Evolutionary conservation across 2,888 invertebrate genomes (phyloP), one percentile per base, ranked within the genome.

Genomic region (Amblyteles armatorius): DNA sequence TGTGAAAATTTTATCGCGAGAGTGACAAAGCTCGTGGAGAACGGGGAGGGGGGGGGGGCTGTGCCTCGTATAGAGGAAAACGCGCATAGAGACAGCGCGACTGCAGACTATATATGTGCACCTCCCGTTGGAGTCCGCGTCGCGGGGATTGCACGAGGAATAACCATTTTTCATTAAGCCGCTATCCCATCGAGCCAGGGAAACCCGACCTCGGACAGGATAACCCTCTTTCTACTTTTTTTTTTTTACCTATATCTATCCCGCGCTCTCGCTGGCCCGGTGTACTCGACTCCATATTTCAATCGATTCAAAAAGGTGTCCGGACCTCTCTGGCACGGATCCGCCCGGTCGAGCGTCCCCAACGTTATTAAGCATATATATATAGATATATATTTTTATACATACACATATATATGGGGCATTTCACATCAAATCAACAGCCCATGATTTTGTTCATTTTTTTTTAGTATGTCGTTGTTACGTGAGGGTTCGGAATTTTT

Each of bases 81-180:
- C 13, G 63, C 13, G 22, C 19, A 71, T 73, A 72, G 69, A 50
- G 22, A 55, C 63, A 72, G 79, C 71, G 67, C 40, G n/a, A 36
- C 79, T 69, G 68, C 87, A 83, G 74, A 80, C 79, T 85, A 73
- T 83, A 68, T 73, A 74, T 83, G 57, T 72, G 22, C 26, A 26
- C 57, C 76, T 76, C 48, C 7, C 33, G 76, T 36, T 36, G 33
- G 65, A 52, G 69, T 48, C 67, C 73, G 33, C 77, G 76, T 68
- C 36, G 79, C n/a, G 57, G 71, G 72, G 83, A 65, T 33, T 77
- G 74, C 63, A 72, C 83, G 85, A 82, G 88, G 87, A 89, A 90
- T 91, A 90, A 90, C 90, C 90, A 91, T 92, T 91, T 92, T 92
- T 92, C 91, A 92, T 92, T 90, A 92, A 90, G 87, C 87, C 88